Evolutionary conservation across 1,140 invertebrate genomes (phyloP).

Genomic region (Andricus grossulariae): DNA sequence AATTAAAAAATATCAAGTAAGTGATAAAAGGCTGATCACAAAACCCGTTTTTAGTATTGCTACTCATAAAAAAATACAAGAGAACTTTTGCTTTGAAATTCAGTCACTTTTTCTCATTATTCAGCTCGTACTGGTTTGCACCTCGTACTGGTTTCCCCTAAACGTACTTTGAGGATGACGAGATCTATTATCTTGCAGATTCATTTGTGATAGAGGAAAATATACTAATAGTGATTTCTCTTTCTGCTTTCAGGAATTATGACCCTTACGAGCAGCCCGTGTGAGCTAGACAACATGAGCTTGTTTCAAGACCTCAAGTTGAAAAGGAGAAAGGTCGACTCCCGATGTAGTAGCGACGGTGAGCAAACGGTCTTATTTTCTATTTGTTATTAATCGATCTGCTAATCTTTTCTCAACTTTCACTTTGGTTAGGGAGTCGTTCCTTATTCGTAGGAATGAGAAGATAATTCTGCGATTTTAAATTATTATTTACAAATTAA

Average conservation of each 20-base stretch:
- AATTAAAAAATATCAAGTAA: not conserved
- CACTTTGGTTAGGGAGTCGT: not conserved
- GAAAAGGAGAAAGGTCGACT: constrained; percentile 97
- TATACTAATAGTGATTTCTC: constrained; percentile 33
- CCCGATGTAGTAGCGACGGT: constrained; percentile 96
- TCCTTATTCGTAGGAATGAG: not conserved
- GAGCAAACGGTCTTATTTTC: constrained; percentile 68
- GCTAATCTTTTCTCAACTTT: not conserved
- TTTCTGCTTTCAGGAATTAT: constrained; percentile 89
- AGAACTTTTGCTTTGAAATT: no score
- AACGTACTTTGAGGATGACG: not conserved
- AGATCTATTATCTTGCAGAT: constrained; percentile 1
- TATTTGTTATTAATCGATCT: not conserved
- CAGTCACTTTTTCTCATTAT: no score
- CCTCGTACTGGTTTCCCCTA: not conserved
- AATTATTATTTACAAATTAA: no score
- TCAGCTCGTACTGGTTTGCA: no score
- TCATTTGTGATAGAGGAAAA: not conserved
- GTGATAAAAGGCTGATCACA: no score
- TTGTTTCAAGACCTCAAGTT: constrained; percentile 98
- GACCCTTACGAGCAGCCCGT: constrained; percentile 95
- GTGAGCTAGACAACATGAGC: constrained; percentile 98
- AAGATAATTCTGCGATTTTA: no score
- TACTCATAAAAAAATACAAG: no score
- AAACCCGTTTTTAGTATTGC: no score